Conservation (phyloP, 2,888 invertebrate genomes). For the Myathropa florea region DNA sequence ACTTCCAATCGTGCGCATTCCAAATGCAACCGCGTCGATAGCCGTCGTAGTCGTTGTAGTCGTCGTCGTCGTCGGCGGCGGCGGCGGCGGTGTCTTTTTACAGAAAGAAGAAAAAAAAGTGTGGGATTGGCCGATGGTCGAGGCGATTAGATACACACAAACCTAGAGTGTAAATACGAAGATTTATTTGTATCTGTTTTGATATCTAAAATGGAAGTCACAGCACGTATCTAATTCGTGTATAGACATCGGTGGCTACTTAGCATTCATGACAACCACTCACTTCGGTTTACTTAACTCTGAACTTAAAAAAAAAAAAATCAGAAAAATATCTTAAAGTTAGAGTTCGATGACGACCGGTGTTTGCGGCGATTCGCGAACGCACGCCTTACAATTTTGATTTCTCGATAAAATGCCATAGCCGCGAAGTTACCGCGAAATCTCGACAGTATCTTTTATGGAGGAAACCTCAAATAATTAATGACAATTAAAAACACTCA, state of each 20-base stretch:
- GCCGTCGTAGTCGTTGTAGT: not conserved
- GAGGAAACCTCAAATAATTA: slow-evolving; percentile 33
- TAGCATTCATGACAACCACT: slow-evolving; percentile 60
- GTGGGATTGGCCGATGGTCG: slow-evolving; percentile 59
- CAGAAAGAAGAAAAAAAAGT: slow-evolving; percentile 36
- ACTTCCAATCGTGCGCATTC: slow-evolving; percentile 63
- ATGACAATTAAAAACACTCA: slow-evolving; percentile 57
- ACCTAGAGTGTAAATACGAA: slow-evolving; percentile 1
- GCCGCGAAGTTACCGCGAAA: not conserved
- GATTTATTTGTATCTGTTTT: slow-evolving; percentile 31
- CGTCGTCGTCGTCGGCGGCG: slow-evolving; percentile 7
- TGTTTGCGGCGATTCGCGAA: slow-evolving; percentile 39
- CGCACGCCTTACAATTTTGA: slow-evolving; percentile 61
- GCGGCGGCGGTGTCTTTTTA: slow-evolving; percentile 34
- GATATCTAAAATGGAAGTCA: slow-evolving; percentile 48
- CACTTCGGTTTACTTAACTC: slow-evolving; percentile 34
- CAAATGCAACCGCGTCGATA: slow-evolving; percentile 38
- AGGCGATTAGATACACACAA: slow-evolving; percentile 43
- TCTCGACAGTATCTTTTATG: not conserved
- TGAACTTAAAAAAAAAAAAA: slow-evolving; percentile 5
- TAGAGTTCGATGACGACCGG: slow-evolving; percentile 34
- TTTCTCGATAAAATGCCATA: slow-evolving; percentile 57
- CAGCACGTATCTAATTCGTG: slow-evolving; percentile 65
- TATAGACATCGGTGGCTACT: slow-evolving; percentile 55
- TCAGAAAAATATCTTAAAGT: not conserved